Percentiles rank a stretch among this genome's conserved stretches.
These are phyloP conservation scores for Pachliopta kotzebuea DNA, from an alignment of 2,888 invertebrate genomes.

Conservation along the genomic window DNA sequence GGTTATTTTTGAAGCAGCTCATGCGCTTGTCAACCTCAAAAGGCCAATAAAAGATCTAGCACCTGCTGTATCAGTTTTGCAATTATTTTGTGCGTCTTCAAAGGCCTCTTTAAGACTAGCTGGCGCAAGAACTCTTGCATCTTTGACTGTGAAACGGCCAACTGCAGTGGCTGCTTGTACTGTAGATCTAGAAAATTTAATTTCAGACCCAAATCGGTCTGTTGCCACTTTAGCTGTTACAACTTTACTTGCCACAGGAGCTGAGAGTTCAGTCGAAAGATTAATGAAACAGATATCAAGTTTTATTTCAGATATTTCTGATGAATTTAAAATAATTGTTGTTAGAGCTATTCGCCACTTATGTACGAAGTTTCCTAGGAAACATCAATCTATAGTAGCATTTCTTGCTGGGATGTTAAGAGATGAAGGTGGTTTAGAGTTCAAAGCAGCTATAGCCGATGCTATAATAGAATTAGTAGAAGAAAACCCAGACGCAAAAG, in stretches of 20 bases:
- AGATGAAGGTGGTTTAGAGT: constrained; percentile 98
- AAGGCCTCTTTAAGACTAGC: constrained; percentile 97
- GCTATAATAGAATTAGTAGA: constrained; percentile 98
- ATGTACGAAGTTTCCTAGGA: constrained; percentile 97
- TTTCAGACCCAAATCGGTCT: constrained; percentile 97
- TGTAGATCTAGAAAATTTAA: constrained; percentile 97
- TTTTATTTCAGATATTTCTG: constrained; percentile 99
- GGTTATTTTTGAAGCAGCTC: constrained; percentile 99
- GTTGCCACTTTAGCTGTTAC: constrained; percentile 99
- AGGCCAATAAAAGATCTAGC: constrained; percentile 93
- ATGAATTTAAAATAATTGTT: constrained; percentile 99
- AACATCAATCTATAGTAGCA: constrained; percentile 97
- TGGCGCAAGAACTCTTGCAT: constrained; percentile 98
- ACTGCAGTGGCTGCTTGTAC: constrained; percentile 98
- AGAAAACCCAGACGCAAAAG: constrained; percentile 98
- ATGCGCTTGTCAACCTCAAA: constrained; percentile 95
- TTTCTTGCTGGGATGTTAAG: constrained; percentile 98
- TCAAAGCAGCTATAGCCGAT: constrained; percentile 98
- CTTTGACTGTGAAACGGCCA: constrained; percentile 97
- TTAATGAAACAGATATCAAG: constrained; percentile 99
- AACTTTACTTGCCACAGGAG: constrained; percentile 98
- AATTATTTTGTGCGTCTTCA: constrained; percentile 98
- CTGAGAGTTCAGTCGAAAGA: constrained; percentile 98
- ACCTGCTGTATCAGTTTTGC: constrained; percentile 97
- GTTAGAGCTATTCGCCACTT: constrained; percentile 94